Evolutionary conservation across 2,113 vertebrate genomes (phyloP), one percentile per base, ranked within the genome.

Genomic region (Helogale parvula): DNA sequence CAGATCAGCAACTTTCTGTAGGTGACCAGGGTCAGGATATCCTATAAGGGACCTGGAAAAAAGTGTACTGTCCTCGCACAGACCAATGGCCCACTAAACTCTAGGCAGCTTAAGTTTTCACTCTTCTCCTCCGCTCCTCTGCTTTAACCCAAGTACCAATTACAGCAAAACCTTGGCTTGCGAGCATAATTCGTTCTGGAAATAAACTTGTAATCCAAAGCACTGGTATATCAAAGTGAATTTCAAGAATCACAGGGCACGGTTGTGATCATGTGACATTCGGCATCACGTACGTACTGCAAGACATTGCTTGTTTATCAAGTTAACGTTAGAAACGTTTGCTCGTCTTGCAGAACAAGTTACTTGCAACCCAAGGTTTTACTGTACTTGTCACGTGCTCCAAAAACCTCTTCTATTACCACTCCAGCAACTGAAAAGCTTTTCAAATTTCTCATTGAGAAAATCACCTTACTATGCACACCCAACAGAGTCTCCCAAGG

Each of bases 371-470:
- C 57, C 57, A 60, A 60, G 57, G 57, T 60, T 60, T 60, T 60
- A 60, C 8, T 60, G 57, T 60, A 85, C 41, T 96, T 69, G 76
- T 85, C 81, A 90, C 0, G 5, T 33, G 41, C 60, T 45, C 60
- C 82, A 47, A 94, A 76, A 69, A 47, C 13, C 76, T 74, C 35
- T 77, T 76, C 27, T 88, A 33, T n/a, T 76, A 66, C 35, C 57
- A 68, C 23, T 74, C 38, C 79, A 80, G 14, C 16, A 16, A 52
- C 66, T 10, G 50, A 69, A 91, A 96, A 88, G 63, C 60, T 66
- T 93, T 82, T 97, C 84, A 80, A 71, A 63, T 69, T 95, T 96
- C 94, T 77, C 41, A 0, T 1, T 50, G n/a, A 80, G 72, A 87
- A 93, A 93, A 95, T 65, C 60, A 60, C 63, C 77, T 94, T 65